These are phyloP conservation scores for Drosophila differens DNA, from an alignment of 2,888 invertebrate species.

Conservation along the genomic window DNA sequence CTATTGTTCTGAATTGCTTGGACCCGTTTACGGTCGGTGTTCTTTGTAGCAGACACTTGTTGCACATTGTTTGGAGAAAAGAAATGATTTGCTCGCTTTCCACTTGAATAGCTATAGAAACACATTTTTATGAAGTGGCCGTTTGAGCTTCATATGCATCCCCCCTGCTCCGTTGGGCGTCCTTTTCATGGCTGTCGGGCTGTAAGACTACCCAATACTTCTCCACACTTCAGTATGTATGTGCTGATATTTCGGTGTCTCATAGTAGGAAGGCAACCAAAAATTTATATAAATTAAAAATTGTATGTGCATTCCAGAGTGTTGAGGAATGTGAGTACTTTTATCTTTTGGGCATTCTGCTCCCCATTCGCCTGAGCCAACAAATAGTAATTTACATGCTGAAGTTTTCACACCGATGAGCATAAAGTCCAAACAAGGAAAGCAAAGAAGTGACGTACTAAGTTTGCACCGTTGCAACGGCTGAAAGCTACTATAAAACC, in stretches of 20 bases:
- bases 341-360: conserved; percentile 12
- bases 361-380: conserved; percentile 36
- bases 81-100: not conserved
- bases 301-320: conserved; percentile 36
- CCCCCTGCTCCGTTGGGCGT: not conserved
- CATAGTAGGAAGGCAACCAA: conserved; percentile 3
- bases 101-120: not conserved
- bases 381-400: conserved; percentile 75
- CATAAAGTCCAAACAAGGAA: conserved; percentile 57
- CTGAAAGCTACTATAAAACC: conserved; percentile 35
- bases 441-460: conserved; percentile 22
- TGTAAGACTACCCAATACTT: not conserved
- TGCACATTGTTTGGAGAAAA: conserved; percentile 1
- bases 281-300: conserved; percentile 55
- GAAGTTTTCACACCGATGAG: conserved; percentile 69
- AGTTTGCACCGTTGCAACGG: conserved; percentile 39
- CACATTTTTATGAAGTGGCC: conserved; percentile 11
- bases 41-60: not conserved
- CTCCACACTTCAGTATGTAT: not conserved
- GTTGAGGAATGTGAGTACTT: conserved; percentile 13
- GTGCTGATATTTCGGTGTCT: not conserved
- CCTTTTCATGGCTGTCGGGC: not conserved
- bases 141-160: conserved; percentile 7
- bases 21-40: not conserved
- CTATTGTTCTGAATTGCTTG: conserved; percentile 1